A percentile compares a stretch with the other conserved stretches of the same genome.
phyloP scores from a whole-genome alignment of 2,113 vertebrate genomes.

The Zosterops pallidus region DNA sequence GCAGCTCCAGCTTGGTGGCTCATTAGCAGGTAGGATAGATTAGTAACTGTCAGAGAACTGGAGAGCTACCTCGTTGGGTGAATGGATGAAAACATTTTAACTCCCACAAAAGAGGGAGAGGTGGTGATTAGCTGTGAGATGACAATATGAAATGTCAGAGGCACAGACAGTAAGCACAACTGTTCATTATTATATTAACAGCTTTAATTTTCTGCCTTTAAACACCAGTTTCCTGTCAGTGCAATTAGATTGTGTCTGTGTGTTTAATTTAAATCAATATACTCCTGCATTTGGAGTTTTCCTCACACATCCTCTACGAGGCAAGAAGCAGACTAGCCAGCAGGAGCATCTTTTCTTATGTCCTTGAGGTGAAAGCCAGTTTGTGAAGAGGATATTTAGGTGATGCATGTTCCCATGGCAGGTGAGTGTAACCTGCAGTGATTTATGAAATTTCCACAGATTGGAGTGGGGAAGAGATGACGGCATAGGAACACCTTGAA shows the following conservation, averaged over 20 bases:
- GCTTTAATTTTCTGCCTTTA: slow-evolving; percentile 72
- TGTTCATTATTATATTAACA: slow-evolving; percentile 73
- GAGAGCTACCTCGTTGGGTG: slow-evolving; percentile 48
- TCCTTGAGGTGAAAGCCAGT: slow-evolving; percentile 48
- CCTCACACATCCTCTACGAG: background rate
- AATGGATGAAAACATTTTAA: slow-evolving; percentile 63
- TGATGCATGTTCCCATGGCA: background rate
- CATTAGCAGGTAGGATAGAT: slow-evolving; percentile 59
- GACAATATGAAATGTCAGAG: slow-evolving; percentile 68
- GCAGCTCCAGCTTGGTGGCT: background rate
- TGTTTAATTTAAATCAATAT: slow-evolving; percentile 70
- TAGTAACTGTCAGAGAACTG: slow-evolving; percentile 46
- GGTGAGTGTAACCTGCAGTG: slow-evolving; percentile 12
- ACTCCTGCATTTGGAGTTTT: slow-evolving; percentile 39
- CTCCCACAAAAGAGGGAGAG: slow-evolving; percentile 56
- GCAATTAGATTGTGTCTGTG: slow-evolving; percentile 53
- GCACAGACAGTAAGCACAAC: slow-evolving; percentile 67
- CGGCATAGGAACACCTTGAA: background rate
- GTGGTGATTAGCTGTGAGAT: slow-evolving; percentile 60
- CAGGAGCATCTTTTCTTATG: background rate
- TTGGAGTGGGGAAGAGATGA: background rate
- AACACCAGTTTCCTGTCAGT: slow-evolving; percentile 63
- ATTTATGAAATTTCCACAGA: slow-evolving; percentile 37
- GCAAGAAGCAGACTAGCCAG: background rate
- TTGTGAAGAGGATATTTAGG: slow-evolving; percentile 33